These are phyloP conservation scores for Polypterus senegalus DNA, from an alignment of 2,113 vertebrate genomes.

Conservation along the genomic window DNA sequence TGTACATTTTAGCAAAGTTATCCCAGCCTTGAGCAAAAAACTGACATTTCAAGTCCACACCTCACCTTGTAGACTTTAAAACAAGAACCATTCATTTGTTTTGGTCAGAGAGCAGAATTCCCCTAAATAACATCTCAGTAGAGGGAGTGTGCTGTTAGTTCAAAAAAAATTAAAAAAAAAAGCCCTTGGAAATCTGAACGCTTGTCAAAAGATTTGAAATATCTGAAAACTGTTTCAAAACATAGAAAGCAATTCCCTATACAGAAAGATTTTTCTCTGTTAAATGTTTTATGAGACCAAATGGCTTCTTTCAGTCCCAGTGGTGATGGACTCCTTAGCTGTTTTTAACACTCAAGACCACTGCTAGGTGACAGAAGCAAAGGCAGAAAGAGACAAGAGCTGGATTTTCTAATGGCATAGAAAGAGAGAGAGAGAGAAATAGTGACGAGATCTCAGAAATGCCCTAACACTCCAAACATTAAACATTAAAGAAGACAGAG, in stretches of 20 bases:
- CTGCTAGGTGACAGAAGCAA: constrained; percentile 9
- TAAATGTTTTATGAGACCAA: constrained; percentile 55
- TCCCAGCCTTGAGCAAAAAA: too few species aligned
- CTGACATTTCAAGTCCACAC: too few species aligned
- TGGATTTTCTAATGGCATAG: background rate
- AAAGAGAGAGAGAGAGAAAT: constrained; percentile 19
- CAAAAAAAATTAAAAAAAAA: background rate
- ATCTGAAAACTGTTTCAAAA: constrained; percentile 17
- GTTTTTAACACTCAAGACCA: constrained; percentile 24
- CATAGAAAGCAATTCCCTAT: constrained; percentile 8
- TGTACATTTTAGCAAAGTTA: too few species aligned
- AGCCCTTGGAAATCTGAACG: background rate
- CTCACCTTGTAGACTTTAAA: too few species aligned
- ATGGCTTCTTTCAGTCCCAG: constrained; percentile 34
- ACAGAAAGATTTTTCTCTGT: constrained; percentile 27
- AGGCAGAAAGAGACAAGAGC: constrained; percentile 3
- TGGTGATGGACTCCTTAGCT: constrained; percentile 25
- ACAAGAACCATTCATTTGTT: too few species aligned
- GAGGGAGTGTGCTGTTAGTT: background rate
- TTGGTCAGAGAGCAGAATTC: too few species aligned
- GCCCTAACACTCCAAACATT: constrained; percentile 35
- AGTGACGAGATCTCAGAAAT: constrained; percentile 27
- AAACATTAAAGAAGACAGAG: constrained; percentile 46
- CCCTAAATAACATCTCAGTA: background rate
- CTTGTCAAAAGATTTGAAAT: background rate